Percentiles rank a stretch among this genome's conserved stretches.
These are phyloP conservation scores for Leptopilina drosophilae DNA, from an alignment of 2,888 invertebrate species.

Conservation along the genomic window DNA sequence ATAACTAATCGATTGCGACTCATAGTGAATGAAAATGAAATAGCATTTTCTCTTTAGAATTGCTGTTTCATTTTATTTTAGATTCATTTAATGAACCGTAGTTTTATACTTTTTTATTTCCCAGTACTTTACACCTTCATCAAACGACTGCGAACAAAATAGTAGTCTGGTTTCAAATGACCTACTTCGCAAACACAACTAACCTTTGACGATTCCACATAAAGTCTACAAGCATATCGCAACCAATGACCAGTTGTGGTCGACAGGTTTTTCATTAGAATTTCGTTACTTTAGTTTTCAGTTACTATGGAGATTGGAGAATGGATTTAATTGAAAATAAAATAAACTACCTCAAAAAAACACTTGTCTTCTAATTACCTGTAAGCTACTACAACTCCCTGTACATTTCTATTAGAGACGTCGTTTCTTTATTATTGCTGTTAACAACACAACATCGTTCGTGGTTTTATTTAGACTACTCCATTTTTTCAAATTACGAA, in stretches of 20 bases:
- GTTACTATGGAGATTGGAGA: too few relatives aligned
- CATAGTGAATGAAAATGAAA: neutral
- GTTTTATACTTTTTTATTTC: slow-evolving; percentile 1
- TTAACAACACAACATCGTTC: too few relatives aligned
- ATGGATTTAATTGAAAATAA: too few relatives aligned
- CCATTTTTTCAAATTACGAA: too few relatives aligned
- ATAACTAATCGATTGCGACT: too few relatives aligned
- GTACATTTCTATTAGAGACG: too few relatives aligned
- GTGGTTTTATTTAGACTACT: too few relatives aligned
- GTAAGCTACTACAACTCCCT: too few relatives aligned
- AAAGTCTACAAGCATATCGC: neutral
- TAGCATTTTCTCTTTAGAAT: neutral
- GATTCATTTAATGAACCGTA: neutral
- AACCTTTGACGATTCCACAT: slow-evolving; percentile 22
- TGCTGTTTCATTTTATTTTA: slow-evolving; percentile 21
- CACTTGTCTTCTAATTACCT: too few relatives aligned
- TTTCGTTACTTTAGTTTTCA: neutral
- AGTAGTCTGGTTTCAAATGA: slow-evolving; percentile 21
- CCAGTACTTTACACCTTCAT: slow-evolving; percentile 11
- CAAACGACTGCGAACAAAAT: slow-evolving; percentile 25
- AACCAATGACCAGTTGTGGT: neutral
- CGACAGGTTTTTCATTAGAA: slow-evolving; percentile 17
- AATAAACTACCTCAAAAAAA: too few relatives aligned
- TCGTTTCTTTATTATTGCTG: too few relatives aligned
- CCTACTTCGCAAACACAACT: slow-evolving; percentile 21